A percentile compares a stretch with the other conserved stretches of the same genome.
These are phyloP conservation scores for Cantharis lateralis DNA, from an alignment of 2,888 invertebrate genomes.

Conservation along the genomic window DNA sequence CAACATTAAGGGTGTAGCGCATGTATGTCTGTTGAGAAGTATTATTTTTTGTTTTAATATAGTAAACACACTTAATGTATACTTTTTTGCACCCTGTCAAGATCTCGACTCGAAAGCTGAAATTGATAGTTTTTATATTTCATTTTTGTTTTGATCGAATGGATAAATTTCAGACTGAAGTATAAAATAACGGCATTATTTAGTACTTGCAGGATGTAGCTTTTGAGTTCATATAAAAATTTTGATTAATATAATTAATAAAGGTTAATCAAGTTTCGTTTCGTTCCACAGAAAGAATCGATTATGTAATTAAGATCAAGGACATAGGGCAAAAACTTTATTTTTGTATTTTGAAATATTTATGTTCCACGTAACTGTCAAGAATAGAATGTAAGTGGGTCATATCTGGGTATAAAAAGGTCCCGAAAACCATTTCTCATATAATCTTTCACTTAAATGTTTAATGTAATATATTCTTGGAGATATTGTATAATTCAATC, in stretches of 20 bases:
- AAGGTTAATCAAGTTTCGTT: background rate
- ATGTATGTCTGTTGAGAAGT: background rate
- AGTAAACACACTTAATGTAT: background rate
- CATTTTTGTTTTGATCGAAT: background rate
- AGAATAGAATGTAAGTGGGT: background rate
- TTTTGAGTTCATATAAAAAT: background rate
- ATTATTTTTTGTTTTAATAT: background rate
- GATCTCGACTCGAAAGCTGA: background rate
- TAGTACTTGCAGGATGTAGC: background rate
- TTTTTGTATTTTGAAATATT: background rate
- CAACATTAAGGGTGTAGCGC: too few species aligned
- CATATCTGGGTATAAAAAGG: background rate
- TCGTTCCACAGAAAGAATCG: background rate
- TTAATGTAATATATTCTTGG: background rate
- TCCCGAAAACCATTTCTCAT: background rate
- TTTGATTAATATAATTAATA: background rate
- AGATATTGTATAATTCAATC: background rate
- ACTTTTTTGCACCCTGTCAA: background rate
- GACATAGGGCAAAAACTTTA: background rate
- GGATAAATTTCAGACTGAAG: background rate
- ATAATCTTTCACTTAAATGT: background rate
- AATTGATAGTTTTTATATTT: background rate
- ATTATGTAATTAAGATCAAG: background rate
- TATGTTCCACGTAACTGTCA: background rate
- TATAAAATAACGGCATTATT: background rate